phyloP scores from a whole-genome alignment of 2,113 vertebrate species.

The Isichthys henryi region DNA sequence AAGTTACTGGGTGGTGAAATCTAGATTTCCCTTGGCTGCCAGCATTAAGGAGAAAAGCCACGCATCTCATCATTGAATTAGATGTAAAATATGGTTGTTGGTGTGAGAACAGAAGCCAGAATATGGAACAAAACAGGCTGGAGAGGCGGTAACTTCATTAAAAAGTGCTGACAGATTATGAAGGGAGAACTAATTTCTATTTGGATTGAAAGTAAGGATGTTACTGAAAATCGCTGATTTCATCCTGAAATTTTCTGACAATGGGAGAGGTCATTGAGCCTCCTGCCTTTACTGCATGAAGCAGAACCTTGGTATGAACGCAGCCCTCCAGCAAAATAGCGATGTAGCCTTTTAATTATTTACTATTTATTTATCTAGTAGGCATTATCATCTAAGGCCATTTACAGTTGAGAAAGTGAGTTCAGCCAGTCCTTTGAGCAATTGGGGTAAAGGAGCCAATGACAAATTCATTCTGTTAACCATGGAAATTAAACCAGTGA shows the following conservation, averaged over 20 bases:
- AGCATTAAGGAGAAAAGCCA: background rate
- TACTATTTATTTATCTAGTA: constrained; percentile 26
- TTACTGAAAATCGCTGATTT: background rate
- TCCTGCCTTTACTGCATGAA: background rate
- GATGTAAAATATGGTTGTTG: background rate
- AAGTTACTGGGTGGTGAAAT: background rate
- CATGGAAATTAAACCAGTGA: background rate
- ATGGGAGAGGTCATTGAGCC: background rate
- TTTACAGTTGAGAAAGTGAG: background rate
- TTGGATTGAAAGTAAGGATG: background rate
- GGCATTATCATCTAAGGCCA: constrained; percentile 16
- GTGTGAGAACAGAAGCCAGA: background rate
- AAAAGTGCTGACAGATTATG: background rate
- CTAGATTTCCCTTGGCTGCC: background rate
- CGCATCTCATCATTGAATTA: background rate
- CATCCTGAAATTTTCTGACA: background rate
- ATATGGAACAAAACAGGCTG: background rate
- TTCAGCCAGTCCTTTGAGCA: background rate
- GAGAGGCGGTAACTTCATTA: background rate
- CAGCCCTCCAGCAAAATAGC: constrained; percentile 61
- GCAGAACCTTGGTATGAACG: background rate
- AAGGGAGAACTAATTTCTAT: background rate
- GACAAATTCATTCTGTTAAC: background rate
- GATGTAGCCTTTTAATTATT: constrained; percentile 21
- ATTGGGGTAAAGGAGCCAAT: background rate